These are phyloP conservation scores for Peromyscus polionotus DNA, from an alignment of 2,113 vertebrate species.

Conservation along the genomic window DNA sequence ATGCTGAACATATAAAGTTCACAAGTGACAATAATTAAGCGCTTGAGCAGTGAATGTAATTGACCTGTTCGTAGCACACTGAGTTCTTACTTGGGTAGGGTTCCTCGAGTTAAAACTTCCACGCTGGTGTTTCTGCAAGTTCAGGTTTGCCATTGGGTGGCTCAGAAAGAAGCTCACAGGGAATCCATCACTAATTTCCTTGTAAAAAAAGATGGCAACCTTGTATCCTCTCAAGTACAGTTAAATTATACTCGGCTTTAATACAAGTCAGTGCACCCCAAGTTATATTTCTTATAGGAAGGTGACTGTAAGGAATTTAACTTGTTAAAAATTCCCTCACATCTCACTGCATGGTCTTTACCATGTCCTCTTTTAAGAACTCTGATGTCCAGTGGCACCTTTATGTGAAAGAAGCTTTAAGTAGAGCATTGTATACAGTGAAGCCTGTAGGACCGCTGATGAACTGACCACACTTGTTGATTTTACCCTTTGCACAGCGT, in stretches of 20 bases:
- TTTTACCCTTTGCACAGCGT: neutral
- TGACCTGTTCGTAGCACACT: constrained; percentile 1
- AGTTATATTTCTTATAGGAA: neutral
- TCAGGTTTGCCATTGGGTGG: neutral
- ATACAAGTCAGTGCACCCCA: neutral
- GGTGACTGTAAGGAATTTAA: neutral
- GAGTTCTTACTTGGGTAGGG: constrained; percentile 26
- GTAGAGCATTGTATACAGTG: neutral
- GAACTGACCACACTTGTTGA: neutral
- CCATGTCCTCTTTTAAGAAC: constrained; percentile 20
- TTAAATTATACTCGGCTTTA: neutral
- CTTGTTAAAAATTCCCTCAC: neutral
- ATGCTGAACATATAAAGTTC: neutral
- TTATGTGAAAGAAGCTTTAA: neutral
- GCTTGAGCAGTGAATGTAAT: constrained; percentile 21
- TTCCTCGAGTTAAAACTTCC: constrained; percentile 24
- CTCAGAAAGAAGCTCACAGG: neutral
- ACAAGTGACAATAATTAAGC: neutral
- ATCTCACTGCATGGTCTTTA: constrained; percentile 24
- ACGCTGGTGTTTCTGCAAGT: constrained; percentile 11
- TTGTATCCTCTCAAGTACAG: neutral
- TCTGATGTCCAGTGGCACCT: neutral
- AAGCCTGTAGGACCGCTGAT: neutral
- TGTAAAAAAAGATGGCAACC: neutral
- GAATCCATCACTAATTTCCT: constrained; percentile 26